Percentiles rank a stretch among this genome's conserved stretches.
Evolutionary conservation across 2,888 invertebrate genomes (phyloP).

Genomic region (Himalopsyche anomala): DNA sequence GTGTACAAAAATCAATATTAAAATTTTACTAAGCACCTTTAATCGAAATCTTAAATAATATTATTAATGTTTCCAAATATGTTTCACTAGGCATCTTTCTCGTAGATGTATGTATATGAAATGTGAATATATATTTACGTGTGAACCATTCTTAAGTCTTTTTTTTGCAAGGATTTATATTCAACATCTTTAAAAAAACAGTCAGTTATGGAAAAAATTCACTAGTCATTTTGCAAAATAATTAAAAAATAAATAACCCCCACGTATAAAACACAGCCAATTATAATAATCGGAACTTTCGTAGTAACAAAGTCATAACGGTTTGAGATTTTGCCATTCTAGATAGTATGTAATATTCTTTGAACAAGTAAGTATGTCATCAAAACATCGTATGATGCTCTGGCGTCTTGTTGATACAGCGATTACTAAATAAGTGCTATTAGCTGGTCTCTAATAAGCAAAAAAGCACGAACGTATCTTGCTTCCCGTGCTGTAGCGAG

Average conservation of each 20-base stretch:
- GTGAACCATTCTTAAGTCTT: too few relatives aligned
- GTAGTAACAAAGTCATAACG: neutral
- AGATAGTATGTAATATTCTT: conserved; percentile 24
- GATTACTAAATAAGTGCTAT: conserved; percentile 26
- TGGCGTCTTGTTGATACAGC: conserved; percentile 30
- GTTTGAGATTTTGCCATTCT: neutral
- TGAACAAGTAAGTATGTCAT: conserved; percentile 34
- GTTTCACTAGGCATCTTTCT: too few relatives aligned
- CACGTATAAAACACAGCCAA: neutral
- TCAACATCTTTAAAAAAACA: too few relatives aligned
- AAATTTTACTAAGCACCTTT: too few relatives aligned
- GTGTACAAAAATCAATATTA: too few relatives aligned
- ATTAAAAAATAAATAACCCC: neutral
- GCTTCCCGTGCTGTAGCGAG: neutral
- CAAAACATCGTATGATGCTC: neutral
- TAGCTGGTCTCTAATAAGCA: conserved; percentile 12
- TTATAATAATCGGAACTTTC: neutral
- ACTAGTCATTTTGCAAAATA: neutral
- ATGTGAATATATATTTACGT: too few relatives aligned
- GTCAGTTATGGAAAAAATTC: too few relatives aligned
- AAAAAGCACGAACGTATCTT: conserved; percentile 26
- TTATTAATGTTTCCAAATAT: too few relatives aligned
- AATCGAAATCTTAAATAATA: too few relatives aligned
- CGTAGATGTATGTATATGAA: too few relatives aligned
- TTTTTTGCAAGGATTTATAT: too few relatives aligned